Evolutionary conservation across 2,113 vertebrate genomes (phyloP).

Genomic region (Epinephelus fuscoguttatus): DNA sequence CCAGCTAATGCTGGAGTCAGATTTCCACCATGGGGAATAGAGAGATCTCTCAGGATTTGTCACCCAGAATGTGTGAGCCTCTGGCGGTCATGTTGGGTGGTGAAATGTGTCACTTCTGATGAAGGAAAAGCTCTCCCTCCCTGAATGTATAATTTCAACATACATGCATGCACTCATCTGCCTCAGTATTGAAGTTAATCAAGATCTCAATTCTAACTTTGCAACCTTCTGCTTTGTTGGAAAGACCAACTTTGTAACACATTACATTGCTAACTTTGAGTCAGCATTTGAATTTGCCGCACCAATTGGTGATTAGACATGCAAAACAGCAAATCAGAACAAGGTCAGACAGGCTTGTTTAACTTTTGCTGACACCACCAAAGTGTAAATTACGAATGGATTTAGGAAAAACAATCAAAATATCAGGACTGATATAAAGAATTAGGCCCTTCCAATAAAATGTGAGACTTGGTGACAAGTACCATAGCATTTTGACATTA

Average conservation of each 20-base stretch:
- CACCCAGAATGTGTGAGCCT: slow-evolving; percentile 18
- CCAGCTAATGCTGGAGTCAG: slow-evolving; percentile 42
- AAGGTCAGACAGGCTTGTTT: neutral
- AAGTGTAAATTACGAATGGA: neutral
- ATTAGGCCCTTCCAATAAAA: too few relatives aligned
- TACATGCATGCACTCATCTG: neutral
- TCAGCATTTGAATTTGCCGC: neutral
- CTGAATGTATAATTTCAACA: too few relatives aligned
- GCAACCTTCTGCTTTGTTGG: neutral
- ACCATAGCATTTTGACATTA: too few relatives aligned
- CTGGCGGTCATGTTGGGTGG: neutral
- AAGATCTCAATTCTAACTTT: neutral
- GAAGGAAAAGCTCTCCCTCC: too few relatives aligned
- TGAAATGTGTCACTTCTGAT: slow-evolving; percentile 2
- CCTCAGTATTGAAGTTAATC: neutral
- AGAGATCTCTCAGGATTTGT: slow-evolving; percentile 48
- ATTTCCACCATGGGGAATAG: slow-evolving; percentile 27
- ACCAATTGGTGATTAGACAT: neutral
- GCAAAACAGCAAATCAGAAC: neutral
- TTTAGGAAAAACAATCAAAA: too few relatives aligned
- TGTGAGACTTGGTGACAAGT: too few relatives aligned
- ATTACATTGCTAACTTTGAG: neutral
- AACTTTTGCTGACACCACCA: neutral
- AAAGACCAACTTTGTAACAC: neutral
- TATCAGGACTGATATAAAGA: too few relatives aligned